A percentile compares a stretch with the other conserved stretches of the same genome.
Conservation (phyloP, 2,113 vertebrate species). For the Crocuta crocuta region DNA sequence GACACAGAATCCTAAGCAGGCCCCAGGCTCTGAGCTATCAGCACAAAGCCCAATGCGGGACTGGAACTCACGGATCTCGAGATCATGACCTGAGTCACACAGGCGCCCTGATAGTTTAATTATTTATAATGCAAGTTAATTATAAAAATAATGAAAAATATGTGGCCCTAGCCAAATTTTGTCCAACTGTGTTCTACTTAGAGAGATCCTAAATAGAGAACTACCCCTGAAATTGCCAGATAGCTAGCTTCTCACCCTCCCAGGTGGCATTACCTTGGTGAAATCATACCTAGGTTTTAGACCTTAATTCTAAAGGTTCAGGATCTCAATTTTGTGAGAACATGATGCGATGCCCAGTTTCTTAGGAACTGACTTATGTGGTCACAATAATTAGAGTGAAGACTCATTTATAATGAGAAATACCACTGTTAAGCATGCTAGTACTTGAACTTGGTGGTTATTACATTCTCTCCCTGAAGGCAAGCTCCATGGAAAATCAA, state of each 20-base stretch:
- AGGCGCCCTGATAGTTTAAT: not conserved
- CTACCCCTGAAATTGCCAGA: not conserved
- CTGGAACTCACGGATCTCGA: too few relatives aligned
- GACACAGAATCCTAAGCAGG: too few relatives aligned
- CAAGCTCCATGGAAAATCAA: not conserved
- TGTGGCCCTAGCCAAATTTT: not conserved
- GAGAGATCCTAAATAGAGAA: not conserved
- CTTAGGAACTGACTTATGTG: not conserved
- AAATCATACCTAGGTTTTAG: not conserved
- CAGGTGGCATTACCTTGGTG: not conserved
- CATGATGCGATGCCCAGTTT: not conserved
- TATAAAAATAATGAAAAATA: slow-evolving; percentile 18
- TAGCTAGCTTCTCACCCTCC: not conserved
- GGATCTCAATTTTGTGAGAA: slow-evolving; percentile 6
- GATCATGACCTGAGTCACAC: too few relatives aligned
- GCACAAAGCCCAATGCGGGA: too few relatives aligned
- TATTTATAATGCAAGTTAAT: not conserved
- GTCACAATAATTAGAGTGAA: not conserved
- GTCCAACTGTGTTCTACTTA: not conserved
- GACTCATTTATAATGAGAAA: slow-evolving; percentile 29
- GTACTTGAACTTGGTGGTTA: slow-evolving; percentile 3
- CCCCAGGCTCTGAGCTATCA: too few relatives aligned
- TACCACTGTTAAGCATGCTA: not conserved
- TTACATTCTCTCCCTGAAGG: slow-evolving; percentile 10
- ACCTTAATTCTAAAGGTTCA: not conserved